Percentiles rank a stretch among this genome's conserved stretches.
These are phyloP conservation scores for Fratercula arctica DNA, from an alignment of 2,797 vertebrate genomes.

Conservation along the genomic window DNA sequence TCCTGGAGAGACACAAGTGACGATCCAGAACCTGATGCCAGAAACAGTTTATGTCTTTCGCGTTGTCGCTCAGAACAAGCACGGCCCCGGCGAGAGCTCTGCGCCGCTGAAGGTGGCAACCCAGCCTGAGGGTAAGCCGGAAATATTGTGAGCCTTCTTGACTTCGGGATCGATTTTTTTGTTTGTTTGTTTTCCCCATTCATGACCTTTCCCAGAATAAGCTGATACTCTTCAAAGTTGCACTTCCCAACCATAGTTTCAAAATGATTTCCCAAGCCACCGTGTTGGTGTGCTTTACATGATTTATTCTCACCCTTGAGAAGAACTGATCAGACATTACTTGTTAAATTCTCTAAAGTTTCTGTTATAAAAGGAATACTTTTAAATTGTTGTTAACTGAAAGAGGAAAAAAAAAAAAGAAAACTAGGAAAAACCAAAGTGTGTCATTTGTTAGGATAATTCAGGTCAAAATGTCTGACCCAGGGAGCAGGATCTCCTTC, in stretches of 20 bases:
- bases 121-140: conserved; percentile 90
- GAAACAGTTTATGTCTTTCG: conserved; percentile 92
- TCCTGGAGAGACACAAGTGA: conserved; percentile 93
- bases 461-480: not conserved
- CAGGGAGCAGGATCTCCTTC: not conserved
- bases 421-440: fast-evolving
- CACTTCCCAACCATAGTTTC: not conserved
- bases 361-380: not conserved
- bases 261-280: not conserved
- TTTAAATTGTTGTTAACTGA: not conserved
- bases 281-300: not conserved
- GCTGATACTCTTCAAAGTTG: not conserved
- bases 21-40: conserved; percentile 94
- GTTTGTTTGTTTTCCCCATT: not conserved
- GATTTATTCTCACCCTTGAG: not conserved
- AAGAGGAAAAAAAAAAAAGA: not conserved
- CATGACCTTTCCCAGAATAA: not conserved
- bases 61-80: conserved; percentile 90
- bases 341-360: not conserved
- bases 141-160: not conserved
- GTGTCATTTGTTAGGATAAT: not conserved
- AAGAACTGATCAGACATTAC: not conserved
- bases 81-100: conserved; percentile 92
- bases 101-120: conserved; percentile 89
- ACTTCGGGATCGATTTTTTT: fast-evolving